These are phyloP conservation scores for Hydractinia symbiolongicarpus DNA, from an alignment of 30 jellyfish, hydroid and myxozoan genomes.

Conservation along the genomic window DNA sequence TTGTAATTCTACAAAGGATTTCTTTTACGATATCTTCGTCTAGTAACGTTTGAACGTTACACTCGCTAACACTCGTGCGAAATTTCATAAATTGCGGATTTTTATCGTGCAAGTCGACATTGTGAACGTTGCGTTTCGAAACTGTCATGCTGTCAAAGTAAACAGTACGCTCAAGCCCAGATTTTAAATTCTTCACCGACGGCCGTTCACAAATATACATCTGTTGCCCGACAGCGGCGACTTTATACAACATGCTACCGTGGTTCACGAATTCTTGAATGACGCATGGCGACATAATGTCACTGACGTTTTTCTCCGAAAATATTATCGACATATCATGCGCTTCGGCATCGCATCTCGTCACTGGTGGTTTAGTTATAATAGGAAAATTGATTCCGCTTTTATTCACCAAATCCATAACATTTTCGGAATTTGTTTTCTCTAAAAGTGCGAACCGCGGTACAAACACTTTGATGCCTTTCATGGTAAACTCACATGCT, in stretches of 20 bases:
- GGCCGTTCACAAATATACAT: slow-evolving; percentile 82
- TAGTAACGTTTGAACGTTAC: slow-evolving; percentile 20
- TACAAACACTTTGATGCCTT: slow-evolving; percentile 61
- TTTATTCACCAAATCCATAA: slow-evolving; percentile 29
- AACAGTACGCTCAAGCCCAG: slow-evolving; percentile 44
- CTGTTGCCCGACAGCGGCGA: slow-evolving; percentile 60
- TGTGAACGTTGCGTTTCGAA: slow-evolving; percentile 63
- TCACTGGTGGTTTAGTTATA: slow-evolving; percentile 64
- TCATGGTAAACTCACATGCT: slow-evolving; percentile 59
- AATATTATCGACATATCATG: slow-evolving; percentile 84
- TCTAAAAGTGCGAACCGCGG: slow-evolving; percentile 62
- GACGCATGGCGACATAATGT: slow-evolving; percentile 66
- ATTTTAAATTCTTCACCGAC: slow-evolving; percentile 61
- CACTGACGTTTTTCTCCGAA: slow-evolving; percentile 41
- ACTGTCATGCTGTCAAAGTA: slow-evolving; percentile 64
- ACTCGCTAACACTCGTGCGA: slow-evolving; percentile 22
- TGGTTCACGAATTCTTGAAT: slow-evolving; percentile 85
- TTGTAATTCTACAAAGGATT: slow-evolving; percentile 39
- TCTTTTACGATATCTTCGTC: slow-evolving; percentile 65
- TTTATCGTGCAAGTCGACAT: slow-evolving; percentile 30
- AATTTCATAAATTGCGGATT: slow-evolving; percentile 45
- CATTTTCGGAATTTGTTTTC: slow-evolving; percentile 7
- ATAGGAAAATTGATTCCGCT: slow-evolving; percentile 53
- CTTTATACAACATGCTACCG: slow-evolving; percentile 68
- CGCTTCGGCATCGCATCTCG: slow-evolving; percentile 75